phyloP scores from a whole-genome alignment of 1,140 invertebrate species.

The Harpegnathos saltator region DNA sequence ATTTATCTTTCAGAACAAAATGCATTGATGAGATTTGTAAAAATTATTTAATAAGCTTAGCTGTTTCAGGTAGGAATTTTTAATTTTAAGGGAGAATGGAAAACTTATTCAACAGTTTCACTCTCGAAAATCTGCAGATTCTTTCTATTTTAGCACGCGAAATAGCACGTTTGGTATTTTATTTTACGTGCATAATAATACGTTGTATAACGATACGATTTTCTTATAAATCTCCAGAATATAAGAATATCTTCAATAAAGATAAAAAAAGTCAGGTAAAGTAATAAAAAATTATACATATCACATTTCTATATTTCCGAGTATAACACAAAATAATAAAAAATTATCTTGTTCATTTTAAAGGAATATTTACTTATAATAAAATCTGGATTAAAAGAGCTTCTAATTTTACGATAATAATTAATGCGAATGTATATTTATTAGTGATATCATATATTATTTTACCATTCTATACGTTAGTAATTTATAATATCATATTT shows the following conservation, averaged over 20 bases:
- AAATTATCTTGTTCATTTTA: not conserved
- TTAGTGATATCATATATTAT: not conserved
- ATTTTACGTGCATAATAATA: not conserved
- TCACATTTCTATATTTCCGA: not conserved
- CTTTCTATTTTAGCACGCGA: not conserved
- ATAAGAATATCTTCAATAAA: not conserved
- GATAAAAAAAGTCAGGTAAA: not conserved
- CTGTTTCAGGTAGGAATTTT: no score
- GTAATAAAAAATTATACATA: not conserved
- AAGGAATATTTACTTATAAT: not conserved
- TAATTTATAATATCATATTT: no score
- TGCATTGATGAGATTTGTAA: no score
- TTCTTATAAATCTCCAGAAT: conserved; percentile 8
- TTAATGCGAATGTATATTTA: not conserved
- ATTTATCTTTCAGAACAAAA: no score
- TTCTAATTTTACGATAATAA: not conserved
- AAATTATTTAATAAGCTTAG: no score
- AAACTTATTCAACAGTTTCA: not conserved
- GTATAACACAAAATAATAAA: not conserved
- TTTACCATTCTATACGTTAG: not conserved
- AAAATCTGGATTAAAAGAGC: not conserved
- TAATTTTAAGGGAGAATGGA: not conserved
- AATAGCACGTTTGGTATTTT: not conserved
- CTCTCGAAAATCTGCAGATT: not conserved
- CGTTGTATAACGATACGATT: not conserved